A percentile compares a stretch with the other conserved stretches of the same genome.
These are phyloP conservation scores for Drosophila sechellia DNA, from an alignment of 1,140 invertebrate genomes.

Conservation along the genomic window DNA sequence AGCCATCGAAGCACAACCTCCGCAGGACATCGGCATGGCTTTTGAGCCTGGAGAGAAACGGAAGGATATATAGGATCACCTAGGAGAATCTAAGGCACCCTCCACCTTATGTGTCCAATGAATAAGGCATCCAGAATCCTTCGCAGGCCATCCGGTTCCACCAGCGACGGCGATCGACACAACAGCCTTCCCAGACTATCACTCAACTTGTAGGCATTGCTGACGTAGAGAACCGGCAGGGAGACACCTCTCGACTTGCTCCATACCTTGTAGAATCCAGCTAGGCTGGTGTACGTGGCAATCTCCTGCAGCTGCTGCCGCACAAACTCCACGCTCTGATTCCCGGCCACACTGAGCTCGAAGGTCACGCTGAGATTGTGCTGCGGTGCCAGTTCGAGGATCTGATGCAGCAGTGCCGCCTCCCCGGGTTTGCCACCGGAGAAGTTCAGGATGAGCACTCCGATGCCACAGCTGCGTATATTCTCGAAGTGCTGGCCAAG, in stretches of 20 bases:
- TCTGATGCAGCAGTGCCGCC: slow-evolving; percentile 61
- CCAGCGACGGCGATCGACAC: slow-evolving; percentile 74
- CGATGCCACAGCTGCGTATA: slow-evolving; percentile 77
- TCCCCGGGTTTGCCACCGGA: slow-evolving; percentile 47
- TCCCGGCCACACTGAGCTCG: slow-evolving; percentile 70
- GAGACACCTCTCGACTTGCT: slow-evolving; percentile 74
- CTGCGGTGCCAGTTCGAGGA: slow-evolving; percentile 69
- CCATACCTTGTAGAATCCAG: slow-evolving; percentile 85
- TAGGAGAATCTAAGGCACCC: not conserved
- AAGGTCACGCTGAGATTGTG: slow-evolving; percentile 80
- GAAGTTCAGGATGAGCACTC: slow-evolving; percentile 73
- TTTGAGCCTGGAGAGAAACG: slow-evolving; percentile 60
- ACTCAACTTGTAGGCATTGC: slow-evolving; percentile 86
- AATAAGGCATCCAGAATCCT: slow-evolving; percentile 86
- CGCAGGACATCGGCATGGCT: slow-evolving; percentile 78
- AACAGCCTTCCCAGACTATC: slow-evolving; percentile 86
- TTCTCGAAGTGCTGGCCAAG: slow-evolving; percentile 79
- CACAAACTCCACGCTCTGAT: slow-evolving; percentile 73
- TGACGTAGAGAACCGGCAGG: slow-evolving; percentile 87
- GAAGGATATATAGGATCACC: not conserved
- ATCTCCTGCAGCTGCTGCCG: slow-evolving; percentile 73
- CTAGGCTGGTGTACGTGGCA: slow-evolving; percentile 70
- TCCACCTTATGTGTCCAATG: slow-evolving; percentile 86
- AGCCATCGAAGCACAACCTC: slow-evolving; percentile 87
- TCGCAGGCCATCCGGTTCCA: slow-evolving; percentile 84